Base-by-base conservation (phyloP, 2,888 invertebrate genomes). In the Drosophila robusta region DNA sequence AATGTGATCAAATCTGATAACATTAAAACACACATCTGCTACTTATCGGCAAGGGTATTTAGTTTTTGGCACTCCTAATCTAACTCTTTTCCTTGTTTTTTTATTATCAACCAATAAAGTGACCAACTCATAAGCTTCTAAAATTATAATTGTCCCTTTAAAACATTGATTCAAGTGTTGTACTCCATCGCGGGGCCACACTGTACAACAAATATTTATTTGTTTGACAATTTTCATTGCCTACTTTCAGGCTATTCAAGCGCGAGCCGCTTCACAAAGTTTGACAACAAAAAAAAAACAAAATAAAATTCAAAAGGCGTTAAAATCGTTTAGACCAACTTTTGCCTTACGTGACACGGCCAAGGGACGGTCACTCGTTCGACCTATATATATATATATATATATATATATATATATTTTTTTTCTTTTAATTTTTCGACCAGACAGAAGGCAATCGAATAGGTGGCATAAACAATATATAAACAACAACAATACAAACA, bases 211-310 rank as follows among this genome's bases (percentile, higher is more conserved):
- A 85, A 75, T 78, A 85, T 81, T 85, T 82, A 81, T 86, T 78
- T 75, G 80, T 80, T 83, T 83, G 78, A 75, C 81, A 78, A 84
- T 80, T 87, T 80, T 74, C 74, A 84, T 87, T 83, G 84, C 81
- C 78, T 84, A 72, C 87, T 83, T 81, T 82, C 70, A 46, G 80
- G 71, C 73, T 38, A 60, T 64, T 60, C 58, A 58, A 52, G 42
- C 61, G 39, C 46, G 42, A 52, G 55, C 38, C 45, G 56, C 58
- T 70, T 34, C 45, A 64, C 32, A 62, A 70, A 63, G 58, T 83
- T 79, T 70, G 34, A 34, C 34, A 29, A 60, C 24, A 60, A 54
- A 75, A 83, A 69, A 64, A 75, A 75, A 24, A 24, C 32, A 58
- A 61, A 52, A 81, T 78, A 73, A 75, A 70, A 83, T 83, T 83